Base-by-base conservation (phyloP, 2,888 invertebrate genomes). In the Macropis europaea region DNA sequence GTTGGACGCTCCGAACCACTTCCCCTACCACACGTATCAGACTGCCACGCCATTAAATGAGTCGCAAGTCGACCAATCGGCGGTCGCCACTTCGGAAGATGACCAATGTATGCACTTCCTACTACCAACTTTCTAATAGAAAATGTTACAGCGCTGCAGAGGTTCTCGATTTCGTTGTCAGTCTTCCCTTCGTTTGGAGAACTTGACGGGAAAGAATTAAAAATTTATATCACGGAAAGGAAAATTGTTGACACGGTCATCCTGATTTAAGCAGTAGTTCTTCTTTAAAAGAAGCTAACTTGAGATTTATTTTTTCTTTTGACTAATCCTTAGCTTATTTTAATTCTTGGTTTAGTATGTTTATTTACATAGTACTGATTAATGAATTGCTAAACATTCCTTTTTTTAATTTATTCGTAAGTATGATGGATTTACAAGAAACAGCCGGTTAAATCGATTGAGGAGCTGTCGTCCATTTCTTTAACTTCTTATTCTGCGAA, bases 1-100 rank as follows among this genome's bases (percentile, higher is more conserved):
- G 42, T 53, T 38, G 17, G 38, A 68, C 47, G 57, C 57, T 45
- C 13, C 11, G 43, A 54, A 32, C n/a, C 17, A 15, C 6, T 30
- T 28, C 32, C 52, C 70, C 61, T 17, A 13, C 72, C 38, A 42
- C 7, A 4, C 7, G 26, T 0, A 3, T 6, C 26, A 13, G 5
- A 22, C 24, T 11, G 28, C 36, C 36, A 43, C 56, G 54, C 68
- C 61, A 68, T 71, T 71, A 42, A 19, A 45, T n/a, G 9, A 2
- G 15, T 15, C 6, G 9, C 7, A 1, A 1, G 1, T 3, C 13
- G 17, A 19, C 72, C 75, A 69, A 77, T 78, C 60, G 26, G 4
- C 13, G 7, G 15, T 2, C n/a, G 68, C 50, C 69, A 69, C 62
- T 72, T 53, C 19, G 53, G 30, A 4, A 3, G 17, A 0, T n/a